A percentile compares a stretch with the other conserved stretches of the same genome.
Conservation (phyloP, 2,113 vertebrate genomes). For the Martes martes region DNA sequence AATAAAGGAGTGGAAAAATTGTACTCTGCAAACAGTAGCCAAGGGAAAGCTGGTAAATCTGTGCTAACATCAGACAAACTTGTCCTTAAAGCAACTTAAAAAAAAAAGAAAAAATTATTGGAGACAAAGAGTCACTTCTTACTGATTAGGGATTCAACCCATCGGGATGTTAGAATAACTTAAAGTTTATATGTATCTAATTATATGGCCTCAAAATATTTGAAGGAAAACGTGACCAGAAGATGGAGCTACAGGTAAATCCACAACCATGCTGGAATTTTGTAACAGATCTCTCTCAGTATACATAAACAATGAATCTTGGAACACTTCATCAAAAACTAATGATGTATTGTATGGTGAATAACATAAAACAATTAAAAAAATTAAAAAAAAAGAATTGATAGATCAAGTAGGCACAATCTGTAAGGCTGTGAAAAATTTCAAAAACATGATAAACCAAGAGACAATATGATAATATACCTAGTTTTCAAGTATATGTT, state of each 20-base stretch:
- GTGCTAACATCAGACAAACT: background rate
- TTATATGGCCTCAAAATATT: background rate
- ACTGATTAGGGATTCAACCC: background rate
- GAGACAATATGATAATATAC: background rate
- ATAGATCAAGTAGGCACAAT: background rate
- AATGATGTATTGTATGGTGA: too few relatives aligned
- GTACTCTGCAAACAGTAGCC: background rate
- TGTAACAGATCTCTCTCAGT: background rate
- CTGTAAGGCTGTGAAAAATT: background rate
- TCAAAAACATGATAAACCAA: background rate
- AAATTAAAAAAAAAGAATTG: background rate
- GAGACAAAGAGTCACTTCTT: background rate
- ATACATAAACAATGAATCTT: too few relatives aligned
- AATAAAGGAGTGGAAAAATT: background rate
- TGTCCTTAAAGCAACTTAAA: background rate
- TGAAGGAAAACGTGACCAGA: background rate
- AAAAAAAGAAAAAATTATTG: background rate
- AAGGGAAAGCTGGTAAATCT: background rate
- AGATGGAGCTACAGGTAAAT: background rate
- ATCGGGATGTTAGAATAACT: background rate
- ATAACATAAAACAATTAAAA: too few relatives aligned
- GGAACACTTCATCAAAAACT: too few relatives aligned
- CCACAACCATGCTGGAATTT: background rate
- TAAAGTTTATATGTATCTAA: background rate
- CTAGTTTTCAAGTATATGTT: background rate